Evolutionary conservation across 2,113 vertebrate species (phyloP), one percentile per base, ranked within the genome.

Genomic region (Urocynchramus pylzowi): DNA sequence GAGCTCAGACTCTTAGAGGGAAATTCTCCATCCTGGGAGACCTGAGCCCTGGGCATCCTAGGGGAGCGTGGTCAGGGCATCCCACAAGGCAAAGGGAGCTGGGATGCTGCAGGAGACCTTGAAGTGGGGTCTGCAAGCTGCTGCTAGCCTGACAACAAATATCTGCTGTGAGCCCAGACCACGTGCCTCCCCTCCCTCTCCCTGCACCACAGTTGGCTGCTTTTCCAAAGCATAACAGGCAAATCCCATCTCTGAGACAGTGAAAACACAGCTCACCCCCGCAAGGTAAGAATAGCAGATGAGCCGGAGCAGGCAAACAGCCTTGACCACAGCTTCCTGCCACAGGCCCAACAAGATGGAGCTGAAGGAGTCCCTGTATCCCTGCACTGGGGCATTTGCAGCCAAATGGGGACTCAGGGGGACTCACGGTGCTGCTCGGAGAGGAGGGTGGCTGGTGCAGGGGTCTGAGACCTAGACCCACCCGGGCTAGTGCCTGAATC

Each of bases 401-500:
- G 71, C 53, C 4, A 3, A 4, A 6, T 0, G 1, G 67, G n/a
- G 49, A 24, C 28, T 54, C 4, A 0, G 84, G 14, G 37, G 10
- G 37, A 52, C 56, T 50, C 54, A 41, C 1, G 3, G 6, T 6
- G 8, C 52, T 63, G 60, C 63, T 2, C 0, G 13, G 59, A 69
- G 26, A 14, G 23, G 22, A 39, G 9, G 11, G 52, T 0, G 0
- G 28, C 10, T 0, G 0, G 28, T 27, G 8, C 9, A 12, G 35
- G 1, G 13, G 5, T 16, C 35, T 16, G 17, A 71, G 70, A 61
- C 52, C 50, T 52, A 4, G 6, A 18, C 42, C 33, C 53, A 15
- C 3, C 0, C 0, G 2, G 17, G 3, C 69, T 27, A 1, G 30
- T 18, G 20, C 31, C 47, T 3, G 11, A 41, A 61, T 31, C 28